phyloP scores from a whole-genome alignment of 2,113 vertebrate genomes.

The Prochilodus magdalenae region DNA sequence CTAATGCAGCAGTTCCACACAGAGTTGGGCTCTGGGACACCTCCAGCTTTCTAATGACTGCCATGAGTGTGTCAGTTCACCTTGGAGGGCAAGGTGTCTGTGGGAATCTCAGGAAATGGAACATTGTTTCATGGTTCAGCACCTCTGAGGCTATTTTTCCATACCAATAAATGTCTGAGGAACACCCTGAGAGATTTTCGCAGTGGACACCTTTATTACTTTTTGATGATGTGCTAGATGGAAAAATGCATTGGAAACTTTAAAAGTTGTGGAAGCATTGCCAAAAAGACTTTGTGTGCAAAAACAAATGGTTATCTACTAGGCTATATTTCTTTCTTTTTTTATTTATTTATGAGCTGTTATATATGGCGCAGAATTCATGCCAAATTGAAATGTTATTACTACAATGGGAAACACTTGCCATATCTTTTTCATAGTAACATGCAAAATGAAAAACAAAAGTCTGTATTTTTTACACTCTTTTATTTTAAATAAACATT shows the following conservation, averaged over 20 bases:
- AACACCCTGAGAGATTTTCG: slow-evolving; percentile 1
- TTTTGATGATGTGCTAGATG: slow-evolving; percentile 31
- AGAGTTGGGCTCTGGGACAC: not conserved
- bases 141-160: slow-evolving; percentile 21
- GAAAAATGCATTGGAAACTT: slow-evolving; percentile 10
- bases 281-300: not conserved
- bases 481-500: too few relatives aligned
- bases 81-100: slow-evolving; percentile 28
- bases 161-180: slow-evolving; percentile 2
- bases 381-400: too few relatives aligned
- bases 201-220: slow-evolving; percentile 28
- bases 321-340: too few relatives aligned
- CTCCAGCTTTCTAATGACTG: not conserved
- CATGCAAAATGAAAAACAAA: too few relatives aligned
- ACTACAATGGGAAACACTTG: too few relatives aligned
- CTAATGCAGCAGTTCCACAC: not conserved
- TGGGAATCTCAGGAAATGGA: slow-evolving; percentile 29
- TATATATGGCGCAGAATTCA: too few relatives aligned
- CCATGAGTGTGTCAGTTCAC: slow-evolving; percentile 18
- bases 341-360: too few relatives aligned
- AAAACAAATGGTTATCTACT: not conserved
- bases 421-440: too few relatives aligned
- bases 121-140: slow-evolving; percentile 8
- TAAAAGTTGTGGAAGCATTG: not conserved
- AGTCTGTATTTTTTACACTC: too few relatives aligned